Conservation (phyloP, 2,888 invertebrate genomes). For the Melieria crassipennis region DNA sequence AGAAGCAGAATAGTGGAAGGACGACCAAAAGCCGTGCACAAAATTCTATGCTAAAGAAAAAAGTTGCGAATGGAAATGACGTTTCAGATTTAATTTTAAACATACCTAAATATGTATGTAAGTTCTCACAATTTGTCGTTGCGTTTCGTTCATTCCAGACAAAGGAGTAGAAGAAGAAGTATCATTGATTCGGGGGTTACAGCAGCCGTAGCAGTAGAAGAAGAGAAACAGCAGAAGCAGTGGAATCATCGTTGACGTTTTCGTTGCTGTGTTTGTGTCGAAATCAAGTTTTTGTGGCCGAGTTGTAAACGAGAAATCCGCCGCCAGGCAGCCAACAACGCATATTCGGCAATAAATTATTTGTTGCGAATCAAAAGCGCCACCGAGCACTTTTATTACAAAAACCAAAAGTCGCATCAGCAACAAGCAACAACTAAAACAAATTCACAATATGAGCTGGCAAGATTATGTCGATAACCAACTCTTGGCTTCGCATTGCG, state of each 20-base stretch:
- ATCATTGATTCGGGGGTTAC: too few relatives aligned
- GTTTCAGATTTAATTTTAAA: too few relatives aligned
- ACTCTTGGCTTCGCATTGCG: slow-evolving; percentile 94
- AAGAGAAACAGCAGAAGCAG: too few relatives aligned
- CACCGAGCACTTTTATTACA: slow-evolving; percentile 7
- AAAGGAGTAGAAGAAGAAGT: too few relatives aligned
- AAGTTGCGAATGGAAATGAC: too few relatives aligned
- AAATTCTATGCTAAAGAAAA: too few relatives aligned
- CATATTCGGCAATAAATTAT: not conserved
- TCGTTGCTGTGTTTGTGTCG: not conserved
- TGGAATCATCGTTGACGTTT: not conserved
- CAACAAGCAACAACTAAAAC: slow-evolving; percentile 9
- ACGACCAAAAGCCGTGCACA: too few relatives aligned
- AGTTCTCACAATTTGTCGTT: too few relatives aligned
- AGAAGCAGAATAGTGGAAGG: not conserved
- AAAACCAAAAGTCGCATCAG: not conserved
- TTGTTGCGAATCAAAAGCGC: not conserved
- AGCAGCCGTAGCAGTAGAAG: too few relatives aligned
- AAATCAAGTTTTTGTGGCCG: not conserved
- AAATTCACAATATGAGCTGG: slow-evolving; percentile 82
- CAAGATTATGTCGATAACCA: slow-evolving; percentile 98
- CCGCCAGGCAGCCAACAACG: not conserved
- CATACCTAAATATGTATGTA: too few relatives aligned
- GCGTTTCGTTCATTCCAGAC: too few relatives aligned
- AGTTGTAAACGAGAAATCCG: not conserved